Base-by-base conservation (phyloP, 37 sponge, comb jelly and placozoan species). In the Dysidea cf. avara region DNA sequence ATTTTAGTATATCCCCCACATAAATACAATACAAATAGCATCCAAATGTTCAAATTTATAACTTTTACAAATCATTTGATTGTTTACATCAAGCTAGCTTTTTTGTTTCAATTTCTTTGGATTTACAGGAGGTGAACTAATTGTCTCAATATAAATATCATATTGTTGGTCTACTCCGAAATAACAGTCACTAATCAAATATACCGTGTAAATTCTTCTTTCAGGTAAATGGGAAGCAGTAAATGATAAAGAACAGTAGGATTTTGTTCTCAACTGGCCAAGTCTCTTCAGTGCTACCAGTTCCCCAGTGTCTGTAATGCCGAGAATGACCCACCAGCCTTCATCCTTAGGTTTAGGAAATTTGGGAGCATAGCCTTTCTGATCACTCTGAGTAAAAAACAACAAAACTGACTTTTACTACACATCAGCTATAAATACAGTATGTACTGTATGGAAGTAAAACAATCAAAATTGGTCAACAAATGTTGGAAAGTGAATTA, bases 321-420 rank as follows among this genome's bases (percentile, higher is more conserved):
- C 99, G 17, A 97, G 39, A 12, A 90, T 34, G 14, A 97, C 50
- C 87, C 87, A 97, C 99, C 99, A 97, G 4, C 95, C 92, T 68
- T 97, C 99, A 52, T 94, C 92, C 61, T 94, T 94, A 11, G 85
- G 55, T 50, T 97, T 97, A 22, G 89, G 86, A 52, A 94, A 97
- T 12, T 69, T 65, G 1, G 94, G 99, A 50, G 90, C 61, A 53
- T 85, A 31, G 39, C 75, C 86, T 33, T 71, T 65, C 13, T 47
- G 17, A 21, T 71, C 81, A 59, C 16, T 18, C 52, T 73, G 37
- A 50, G 28, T n/a, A n/a, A n/a, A n/a, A n/a, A n/a, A n/a, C n/a
- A n/a, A n/a, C n/a, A n/a, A n/a, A n/a, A n/a, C n/a, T n/a, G n/a
- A n/a, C n/a, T n/a, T n/a, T n/a, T n/a, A n/a, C n/a, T n/a, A n/a